Conservation (phyloP, 2,888 invertebrate genomes). For the Psylliodes chrysocephalus region DNA sequence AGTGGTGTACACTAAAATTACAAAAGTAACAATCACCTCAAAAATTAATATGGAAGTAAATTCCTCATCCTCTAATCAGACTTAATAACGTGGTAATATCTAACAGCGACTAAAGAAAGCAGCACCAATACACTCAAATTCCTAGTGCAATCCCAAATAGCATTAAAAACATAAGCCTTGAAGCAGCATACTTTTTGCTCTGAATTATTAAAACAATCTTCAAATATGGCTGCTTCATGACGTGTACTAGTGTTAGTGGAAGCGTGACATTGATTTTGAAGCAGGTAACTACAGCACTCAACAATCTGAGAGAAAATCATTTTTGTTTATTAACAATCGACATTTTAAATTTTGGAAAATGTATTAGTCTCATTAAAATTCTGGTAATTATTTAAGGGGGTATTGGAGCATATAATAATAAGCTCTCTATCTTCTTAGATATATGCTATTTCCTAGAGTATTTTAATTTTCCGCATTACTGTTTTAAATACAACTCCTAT, state of each 20-base stretch:
- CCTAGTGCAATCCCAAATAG: constrained; percentile 29
- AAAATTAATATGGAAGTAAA: not conserved
- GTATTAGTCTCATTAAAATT: no score
- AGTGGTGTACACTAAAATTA: no score
- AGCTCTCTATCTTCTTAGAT: no score
- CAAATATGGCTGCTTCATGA: not conserved
- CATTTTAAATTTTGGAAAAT: no score
- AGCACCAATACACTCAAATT: constrained; percentile 29
- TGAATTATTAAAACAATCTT: not conserved
- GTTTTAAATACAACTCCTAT: no score
- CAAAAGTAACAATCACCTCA: constrained; percentile 1
- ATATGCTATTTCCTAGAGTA: no score
- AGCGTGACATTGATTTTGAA: constrained; percentile 10
- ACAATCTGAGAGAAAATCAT: constrained; percentile 24
- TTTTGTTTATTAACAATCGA: no score
- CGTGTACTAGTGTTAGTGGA: constrained; percentile 13
- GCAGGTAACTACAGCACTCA: constrained; percentile 26
- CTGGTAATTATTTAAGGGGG: no score
- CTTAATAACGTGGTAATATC: constrained; percentile 24
- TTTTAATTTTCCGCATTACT: no score
- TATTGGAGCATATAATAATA: no score
- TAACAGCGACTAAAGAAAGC: constrained; percentile 31
- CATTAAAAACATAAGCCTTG: constrained; percentile 22
- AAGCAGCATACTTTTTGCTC: constrained; percentile 13
- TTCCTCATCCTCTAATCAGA: constrained; percentile 3